Evolutionary conservation across 2,888 invertebrate genomes (phyloP), one percentile per base, ranked within the genome.

Genomic region (Sesia bembeciformis): DNA sequence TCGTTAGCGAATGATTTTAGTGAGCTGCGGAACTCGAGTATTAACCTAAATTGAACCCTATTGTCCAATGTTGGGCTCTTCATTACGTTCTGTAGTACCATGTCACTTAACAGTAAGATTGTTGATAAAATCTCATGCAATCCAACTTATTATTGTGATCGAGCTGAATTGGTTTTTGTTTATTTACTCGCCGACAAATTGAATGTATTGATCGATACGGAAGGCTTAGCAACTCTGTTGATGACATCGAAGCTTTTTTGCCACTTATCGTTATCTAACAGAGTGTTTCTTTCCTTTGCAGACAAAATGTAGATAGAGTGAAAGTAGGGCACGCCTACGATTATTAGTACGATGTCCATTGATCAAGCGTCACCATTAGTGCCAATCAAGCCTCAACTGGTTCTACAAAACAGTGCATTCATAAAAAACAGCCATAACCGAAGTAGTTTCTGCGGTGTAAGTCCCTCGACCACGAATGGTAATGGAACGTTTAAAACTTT

Each of bases 381-480:
- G 74, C 90, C 90, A 56, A 90, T 90, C 68, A 90, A 85, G 68
- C 90, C 90, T 53, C 90, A 90, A 76, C 81, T 89, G 57, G 66
- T 79, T 53, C 72, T 81, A 62, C 84, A 89, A 67, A 90, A 90
- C 68, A 84, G 84, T 66, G 76, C 85, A 55, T 90, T 90, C 61
- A 85, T 90, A 67, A 90, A 90, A 74, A 90, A 90, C 71, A 90
- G 86, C 62, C 90, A 90, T 67, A 89, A 90, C 58, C 74, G 90
- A 56, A 90, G 90, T 76, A 90, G 90, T 65, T 90, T 90, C 66
- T 90, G 90, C 58, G 90, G 90, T 7, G 89, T 86, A 38, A 79
- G 82, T 41, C 85, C 90, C 4, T 87, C 90, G 38, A 74, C 83
- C n/a, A 75, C 76, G 40, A 84, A 82, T 63, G 79, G 81, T 58